Conservation (phyloP, 2,888 invertebrate genomes). For the Drosophila pseudotalamancana region DNA sequence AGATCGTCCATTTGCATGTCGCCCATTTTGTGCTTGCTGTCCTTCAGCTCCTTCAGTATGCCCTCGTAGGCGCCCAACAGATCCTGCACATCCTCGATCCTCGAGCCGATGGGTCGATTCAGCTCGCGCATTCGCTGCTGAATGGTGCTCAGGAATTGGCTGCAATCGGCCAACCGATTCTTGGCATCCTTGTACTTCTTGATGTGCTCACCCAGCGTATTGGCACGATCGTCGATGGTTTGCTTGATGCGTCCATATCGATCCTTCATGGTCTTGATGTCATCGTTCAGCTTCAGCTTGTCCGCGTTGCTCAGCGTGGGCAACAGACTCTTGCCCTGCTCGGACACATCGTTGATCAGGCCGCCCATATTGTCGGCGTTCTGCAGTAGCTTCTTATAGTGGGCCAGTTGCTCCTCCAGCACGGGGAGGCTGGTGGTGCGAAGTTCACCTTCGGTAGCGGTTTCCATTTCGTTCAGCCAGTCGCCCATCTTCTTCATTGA, state of each 20-base stretch:
- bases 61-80: slow-evolving; percentile 91
- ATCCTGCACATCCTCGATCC: slow-evolving; percentile 95
- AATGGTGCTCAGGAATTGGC: slow-evolving; percentile 91
- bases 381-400: slow-evolving; percentile 91
- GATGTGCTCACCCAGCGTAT: slow-evolving; percentile 90
- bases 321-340: slow-evolving; percentile 91
- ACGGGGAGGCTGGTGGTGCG: slow-evolving; percentile 92
- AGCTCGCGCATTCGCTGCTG: slow-evolving; percentile 93
- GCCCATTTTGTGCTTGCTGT: slow-evolving; percentile 90
- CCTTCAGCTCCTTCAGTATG: slow-evolving; percentile 90
- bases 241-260: slow-evolving; percentile 90
- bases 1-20: slow-evolving; percentile 91
- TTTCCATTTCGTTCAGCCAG: slow-evolving; percentile 96
- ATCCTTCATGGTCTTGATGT: slow-evolving; percentile 91
- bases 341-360: slow-evolving; percentile 90
- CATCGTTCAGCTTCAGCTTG: slow-evolving; percentile 92
- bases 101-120: slow-evolving; percentile 93
- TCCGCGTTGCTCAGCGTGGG: slow-evolving; percentile 94
- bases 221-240: slow-evolving; percentile 90
- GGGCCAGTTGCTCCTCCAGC: slow-evolving; percentile 93
- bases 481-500: slow-evolving; percentile 92
- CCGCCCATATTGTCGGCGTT: slow-evolving; percentile 90
- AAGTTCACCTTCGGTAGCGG: slow-evolving; percentile 92
- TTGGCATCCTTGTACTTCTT: slow-evolving; percentile 93
- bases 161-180: slow-evolving; percentile 91